Evolutionary conservation across 2,888 invertebrate genomes (phyloP), one percentile per base, ranked within the genome.

Genomic region (Melanostoma scalare): DNA sequence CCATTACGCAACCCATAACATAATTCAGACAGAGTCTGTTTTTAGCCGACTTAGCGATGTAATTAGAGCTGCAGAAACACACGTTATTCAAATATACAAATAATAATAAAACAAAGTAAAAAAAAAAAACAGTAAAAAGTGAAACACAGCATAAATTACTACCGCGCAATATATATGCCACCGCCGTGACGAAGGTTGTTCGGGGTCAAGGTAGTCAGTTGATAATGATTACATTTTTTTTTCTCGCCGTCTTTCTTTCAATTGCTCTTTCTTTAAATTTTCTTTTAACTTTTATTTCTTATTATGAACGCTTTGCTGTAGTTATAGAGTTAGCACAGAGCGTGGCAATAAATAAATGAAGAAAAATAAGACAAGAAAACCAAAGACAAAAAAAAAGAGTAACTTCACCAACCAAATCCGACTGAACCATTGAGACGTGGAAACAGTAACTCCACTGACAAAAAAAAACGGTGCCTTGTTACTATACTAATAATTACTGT

Each of bases 131-230:
- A 38, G 58, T 84, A 58, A 84, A 84, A 84, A 84, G 82, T 84
- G 82, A 78, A 84, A 84, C 68, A 72, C 75, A 81, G 82, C 78
- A 84, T 84, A 84, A 78, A 78, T 84, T 84, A 78, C 78, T 84
- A 60, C 68, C 73, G 73, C 73, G 69, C 82, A 74, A 73, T 77
- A 74, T 73, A 65, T 84, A 78, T 84, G 82, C 82, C 78, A 78
- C 55, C 78, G 78, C 65, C 78, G 78, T 74, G 78, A 77, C 69
- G 82, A 84, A 84, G 82, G 82, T 78, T 78, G 82, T 84, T 78
- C 58, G 78, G 74, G 82, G 82, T 84, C 82, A 84, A 84, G 82
- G 82, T 84, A 78, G 82, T 74, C 82, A 71, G 74, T 84, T 84
- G 82, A 84, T 84, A 84, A 84, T 84, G 82, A 84, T 85, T 85